These are phyloP conservation scores for Aethina tumida DNA, from an alignment of 1,140 invertebrate species.

Conservation along the genomic window DNA sequence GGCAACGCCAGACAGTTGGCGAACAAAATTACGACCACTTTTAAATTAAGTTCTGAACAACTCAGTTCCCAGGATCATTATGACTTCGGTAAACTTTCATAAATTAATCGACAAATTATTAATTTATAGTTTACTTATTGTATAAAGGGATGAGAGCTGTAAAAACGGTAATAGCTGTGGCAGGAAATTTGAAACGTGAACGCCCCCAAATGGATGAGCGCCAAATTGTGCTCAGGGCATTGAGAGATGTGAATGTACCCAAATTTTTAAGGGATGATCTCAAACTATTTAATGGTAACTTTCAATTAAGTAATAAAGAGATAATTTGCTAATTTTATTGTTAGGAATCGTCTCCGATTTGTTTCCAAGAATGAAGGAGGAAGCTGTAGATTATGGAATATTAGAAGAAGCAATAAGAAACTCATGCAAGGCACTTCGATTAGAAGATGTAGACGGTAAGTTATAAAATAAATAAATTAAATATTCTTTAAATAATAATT, in stretches of 20 bases:
- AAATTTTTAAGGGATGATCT: slow-evolving; percentile 63
- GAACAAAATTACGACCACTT: slow-evolving; percentile 61
- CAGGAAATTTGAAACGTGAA: slow-evolving; percentile 57
- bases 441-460: slow-evolving; percentile 49
- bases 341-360: slow-evolving; percentile 62
- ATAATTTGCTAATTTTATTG: slow-evolving; percentile 12
- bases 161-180: slow-evolving; percentile 57
- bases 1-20: slow-evolving; percentile 51
- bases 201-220: slow-evolving; percentile 50
- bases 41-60: slow-evolving; percentile 61
- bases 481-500: too few relatives aligned
- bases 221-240: slow-evolving; percentile 47
- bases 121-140: too few relatives aligned
- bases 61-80: slow-evolving; percentile 52
- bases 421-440: slow-evolving; percentile 32
- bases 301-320: not conserved
- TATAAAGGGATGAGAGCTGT: slow-evolving; percentile 47
- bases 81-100: slow-evolving; percentile 38
- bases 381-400: slow-evolving; percentile 47
- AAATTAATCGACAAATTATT: too few relatives aligned
- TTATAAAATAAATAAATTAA: too few relatives aligned
- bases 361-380: slow-evolving; percentile 54
- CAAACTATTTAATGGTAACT: slow-evolving; percentile 50
- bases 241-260: slow-evolving; percentile 63
- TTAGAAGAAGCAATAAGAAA: slow-evolving; percentile 38